Evolutionary conservation across 2,888 invertebrate species (phyloP).

Genomic region (Melanophora roralis): DNA sequence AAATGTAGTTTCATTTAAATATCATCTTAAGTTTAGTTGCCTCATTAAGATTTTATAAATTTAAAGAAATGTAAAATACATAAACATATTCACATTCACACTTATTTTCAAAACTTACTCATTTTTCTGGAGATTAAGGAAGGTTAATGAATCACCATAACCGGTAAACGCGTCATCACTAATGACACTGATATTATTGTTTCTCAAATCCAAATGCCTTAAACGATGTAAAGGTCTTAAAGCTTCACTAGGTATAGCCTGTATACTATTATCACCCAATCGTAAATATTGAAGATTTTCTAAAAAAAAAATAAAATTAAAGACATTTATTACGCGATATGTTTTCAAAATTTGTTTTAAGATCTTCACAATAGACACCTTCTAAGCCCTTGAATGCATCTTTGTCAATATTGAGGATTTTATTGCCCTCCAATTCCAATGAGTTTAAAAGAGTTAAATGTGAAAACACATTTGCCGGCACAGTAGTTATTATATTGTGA

Average conservation of each 20-base stretch:
- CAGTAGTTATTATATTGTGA: conserved; percentile 88
- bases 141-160: conserved; percentile 94
- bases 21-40: not conserved
- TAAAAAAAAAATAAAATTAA: conserved; percentile 73
- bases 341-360: not conserved
- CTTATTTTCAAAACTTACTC: conserved; percentile 82
- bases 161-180: conserved; percentile 92
- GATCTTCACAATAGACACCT: conserved; percentile 80
- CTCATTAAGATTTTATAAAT: conserved; percentile 29
- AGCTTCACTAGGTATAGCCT: conserved; percentile 90
- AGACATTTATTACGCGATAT: not conserved
- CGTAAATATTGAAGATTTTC: conserved; percentile 94
- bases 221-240: conserved; percentile 89
- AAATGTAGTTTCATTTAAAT: not conserved
- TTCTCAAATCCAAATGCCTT: conserved; percentile 91
- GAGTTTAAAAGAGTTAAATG: conserved; percentile 89
- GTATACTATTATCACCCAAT: conserved; percentile 91
- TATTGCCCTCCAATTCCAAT: conserved; percentile 91
- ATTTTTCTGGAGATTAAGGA: conserved; percentile 93
- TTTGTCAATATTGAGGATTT: conserved; percentile 87
- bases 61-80: no score
- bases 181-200: conserved; percentile 90
- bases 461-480: conserved; percentile 89
- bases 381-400: conserved; percentile 92
- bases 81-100: no score